Evolutionary conservation across 35 echinoderm and acorn worm species (phyloP), one percentile per base, ranked within the genome.

Genomic region (Strongylocentrotus purpuratus): DNA sequence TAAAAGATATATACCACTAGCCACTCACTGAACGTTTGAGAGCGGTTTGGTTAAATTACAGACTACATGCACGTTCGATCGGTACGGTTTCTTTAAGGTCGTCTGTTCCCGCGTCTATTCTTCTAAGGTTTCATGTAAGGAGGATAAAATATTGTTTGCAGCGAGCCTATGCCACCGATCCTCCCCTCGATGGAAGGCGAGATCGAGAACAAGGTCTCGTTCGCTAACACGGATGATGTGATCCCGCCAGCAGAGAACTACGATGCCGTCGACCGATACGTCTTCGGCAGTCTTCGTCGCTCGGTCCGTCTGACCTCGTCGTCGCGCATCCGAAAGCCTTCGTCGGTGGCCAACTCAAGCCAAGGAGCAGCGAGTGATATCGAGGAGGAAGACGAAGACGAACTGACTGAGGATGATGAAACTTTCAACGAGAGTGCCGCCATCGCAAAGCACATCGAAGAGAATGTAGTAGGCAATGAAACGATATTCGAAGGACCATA

Each of bases 401-500:
- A 89, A 45, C 46, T 47, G 61, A 86, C 18, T 31, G 94, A 47
- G 13, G 47, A 94, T 61, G 87, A 94, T 31, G 97, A 97, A 31
- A n/a, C 65, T n/a, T 88, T 96, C 52, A 94, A 96, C 35, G 94
- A 97, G 2, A 46, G 88, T 31, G 89, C 41, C 31, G 78, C 86
- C 58, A 91, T 99, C 33, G 92, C 97, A 18, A 94, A 96, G 58
- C 97, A 99, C 46, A 61, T 99, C 7, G 98, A 99, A 59, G 98
- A 99, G 1, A 99, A 97, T 47, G 96, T 99, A 18, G 97, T 99
- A 47, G 98, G 98, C 18, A 96, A 96, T 85, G 98, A 99, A 91
- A 96, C 98, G 5, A 61, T 90, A 12, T 99, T 97, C 41, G 65
- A 94, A 5, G 97, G 97, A 32, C 98, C 97, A 7, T 97, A 94